phyloP scores from a whole-genome alignment of 2,797 vertebrate genomes.

The Phrynocephalus guinanensis region DNA sequence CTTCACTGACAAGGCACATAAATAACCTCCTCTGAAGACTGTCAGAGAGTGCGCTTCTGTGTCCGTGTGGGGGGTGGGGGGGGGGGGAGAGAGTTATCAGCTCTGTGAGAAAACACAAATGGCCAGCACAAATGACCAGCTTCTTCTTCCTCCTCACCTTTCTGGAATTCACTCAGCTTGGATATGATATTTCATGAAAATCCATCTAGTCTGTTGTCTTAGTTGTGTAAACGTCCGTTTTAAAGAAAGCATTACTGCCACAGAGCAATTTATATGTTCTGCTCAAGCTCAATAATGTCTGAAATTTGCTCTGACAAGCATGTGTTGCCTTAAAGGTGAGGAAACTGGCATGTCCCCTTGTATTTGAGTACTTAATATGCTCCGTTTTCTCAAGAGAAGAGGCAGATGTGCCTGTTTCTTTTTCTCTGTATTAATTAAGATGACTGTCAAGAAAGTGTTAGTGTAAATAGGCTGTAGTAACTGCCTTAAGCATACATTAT shows the following conservation, averaged over 20 bases:
- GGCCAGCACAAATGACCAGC: neutral
- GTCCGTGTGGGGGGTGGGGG: neutral
- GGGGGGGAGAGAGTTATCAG: neutral
- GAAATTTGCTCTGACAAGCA: neutral
- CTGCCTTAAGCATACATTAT: conserved; percentile 28
- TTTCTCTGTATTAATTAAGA: conserved; percentile 35
- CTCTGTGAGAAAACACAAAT: neutral
- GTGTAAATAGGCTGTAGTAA: conserved; percentile 25
- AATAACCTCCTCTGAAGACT: neutral
- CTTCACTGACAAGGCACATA: neutral
- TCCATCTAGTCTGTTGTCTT: neutral
- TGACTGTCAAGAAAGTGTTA: neutral
- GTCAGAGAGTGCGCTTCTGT: neutral
- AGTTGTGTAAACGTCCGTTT: neutral
- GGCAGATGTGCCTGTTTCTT: conserved; percentile 25
- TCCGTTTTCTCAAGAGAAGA: conserved; percentile 4
- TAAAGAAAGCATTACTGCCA: neutral
- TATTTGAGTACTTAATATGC: conserved; percentile 14
- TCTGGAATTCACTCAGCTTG: no score
- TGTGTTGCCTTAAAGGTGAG: neutral
- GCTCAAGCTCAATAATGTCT: neutral
- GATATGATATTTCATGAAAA: neutral
- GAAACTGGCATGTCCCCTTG: neutral
- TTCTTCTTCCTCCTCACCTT: neutral
- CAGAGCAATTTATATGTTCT: neutral